Conservation (phyloP, 2,113 vertebrate species). For the Haplotaxodon microlepis region DNA sequence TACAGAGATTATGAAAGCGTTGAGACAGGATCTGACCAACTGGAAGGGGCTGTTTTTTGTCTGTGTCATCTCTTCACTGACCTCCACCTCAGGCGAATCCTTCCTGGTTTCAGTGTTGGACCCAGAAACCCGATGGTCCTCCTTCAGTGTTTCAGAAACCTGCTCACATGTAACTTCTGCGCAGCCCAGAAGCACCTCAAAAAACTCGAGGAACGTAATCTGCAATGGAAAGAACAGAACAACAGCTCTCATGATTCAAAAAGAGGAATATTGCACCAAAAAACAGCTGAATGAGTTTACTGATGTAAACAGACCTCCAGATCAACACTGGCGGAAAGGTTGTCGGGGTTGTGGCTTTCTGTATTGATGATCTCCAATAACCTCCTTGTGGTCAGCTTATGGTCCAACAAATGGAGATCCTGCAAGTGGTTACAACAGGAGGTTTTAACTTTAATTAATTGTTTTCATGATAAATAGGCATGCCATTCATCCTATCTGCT, state of each 20-base stretch:
- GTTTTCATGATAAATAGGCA: neutral
- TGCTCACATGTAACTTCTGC: conserved; percentile 61
- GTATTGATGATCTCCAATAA: conserved; percentile 73
- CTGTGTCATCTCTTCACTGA: neutral
- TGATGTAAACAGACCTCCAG: conserved; percentile 69
- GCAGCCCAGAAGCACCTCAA: conserved; percentile 84
- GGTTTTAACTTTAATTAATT: neutral
- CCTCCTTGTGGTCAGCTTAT: conserved; percentile 69
- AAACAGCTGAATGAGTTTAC: neutral
- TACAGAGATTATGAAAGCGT: neutral
- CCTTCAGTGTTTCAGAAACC: neutral
- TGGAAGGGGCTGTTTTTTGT: neutral
- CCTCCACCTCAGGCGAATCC: neutral
- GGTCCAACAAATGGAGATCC: conserved; percentile 78
- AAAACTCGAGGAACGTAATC: conserved; percentile 92
- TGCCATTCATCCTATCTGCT: neutral
- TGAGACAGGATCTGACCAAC: conserved; percentile 4
- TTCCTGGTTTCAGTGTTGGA: neutral
- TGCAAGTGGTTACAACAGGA: neutral
- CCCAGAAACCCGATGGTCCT: neutral
- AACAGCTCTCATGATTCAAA: neutral
- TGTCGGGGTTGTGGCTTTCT: conserved; percentile 54
- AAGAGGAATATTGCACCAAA: too few relatives aligned
- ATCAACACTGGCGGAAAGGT: conserved; percentile 59
- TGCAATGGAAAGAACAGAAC: conserved; percentile 12